Conservation (phyloP, 1,140 invertebrate genomes). For the Drosophila hydei region DNA sequence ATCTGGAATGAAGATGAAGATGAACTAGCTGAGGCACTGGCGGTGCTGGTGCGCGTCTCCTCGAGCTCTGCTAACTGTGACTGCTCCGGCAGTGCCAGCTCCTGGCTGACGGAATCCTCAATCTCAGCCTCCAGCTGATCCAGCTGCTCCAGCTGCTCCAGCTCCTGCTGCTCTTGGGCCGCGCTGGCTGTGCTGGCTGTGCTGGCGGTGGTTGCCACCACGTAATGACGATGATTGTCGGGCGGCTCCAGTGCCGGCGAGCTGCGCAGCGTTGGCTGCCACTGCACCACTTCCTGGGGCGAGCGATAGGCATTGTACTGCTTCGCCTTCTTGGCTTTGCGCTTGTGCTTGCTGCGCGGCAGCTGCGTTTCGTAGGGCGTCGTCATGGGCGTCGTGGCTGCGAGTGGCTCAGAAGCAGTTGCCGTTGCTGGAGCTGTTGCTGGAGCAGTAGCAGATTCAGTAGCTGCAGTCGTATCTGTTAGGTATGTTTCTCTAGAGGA, state of each 20-base stretch:
- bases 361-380: slow-evolving; percentile 50
- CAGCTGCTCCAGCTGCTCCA: slow-evolving; percentile 1
- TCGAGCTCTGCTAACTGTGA: slow-evolving; percentile 6
- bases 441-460: background rate
- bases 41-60: slow-evolving; percentile 6
- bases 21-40: background rate
- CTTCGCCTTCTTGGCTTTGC: slow-evolving; percentile 63
- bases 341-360: slow-evolving; percentile 35
- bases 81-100: slow-evolving; percentile 17
- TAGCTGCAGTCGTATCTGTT: background rate
- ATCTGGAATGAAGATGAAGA: slow-evolving; percentile 51
- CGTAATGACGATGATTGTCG: slow-evolving; percentile 48
- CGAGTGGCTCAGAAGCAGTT: background rate
- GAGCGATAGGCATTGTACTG: slow-evolving; percentile 69
- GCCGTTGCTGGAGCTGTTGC: slow-evolving; percentile 3
- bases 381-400: slow-evolving; percentile 20
- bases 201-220: slow-evolving; percentile 2
- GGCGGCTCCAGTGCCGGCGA: slow-evolving; percentile 5
- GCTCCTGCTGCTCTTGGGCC: background rate
- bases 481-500: background rate
- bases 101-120: slow-evolving; percentile 3
- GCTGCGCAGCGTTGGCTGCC: slow-evolving; percentile 43
- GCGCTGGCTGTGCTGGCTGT: too few relatives aligned
- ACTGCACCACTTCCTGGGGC: slow-evolving; percentile 71
- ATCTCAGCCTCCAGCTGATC: slow-evolving; percentile 4